Conservation (phyloP, 1,140 invertebrate genomes). For the Drosophila tristis region DNA sequence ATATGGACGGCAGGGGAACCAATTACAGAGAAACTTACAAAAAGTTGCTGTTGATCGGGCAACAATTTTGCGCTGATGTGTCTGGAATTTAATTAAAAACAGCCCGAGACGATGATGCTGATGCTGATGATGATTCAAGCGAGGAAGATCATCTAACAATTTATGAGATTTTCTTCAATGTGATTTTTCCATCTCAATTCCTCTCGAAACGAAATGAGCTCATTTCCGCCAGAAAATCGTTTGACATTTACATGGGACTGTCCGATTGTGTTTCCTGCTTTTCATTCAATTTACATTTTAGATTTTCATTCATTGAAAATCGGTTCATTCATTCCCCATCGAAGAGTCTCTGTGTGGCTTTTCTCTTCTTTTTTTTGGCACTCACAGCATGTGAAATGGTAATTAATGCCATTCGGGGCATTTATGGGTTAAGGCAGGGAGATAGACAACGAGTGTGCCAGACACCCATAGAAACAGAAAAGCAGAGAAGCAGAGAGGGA, state of each 20-base stretch:
- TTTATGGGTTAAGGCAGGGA: slow-evolving; percentile 70
- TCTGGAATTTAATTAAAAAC: slow-evolving; percentile 80
- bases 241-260: slow-evolving; percentile 60
- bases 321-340: slow-evolving; percentile 63
- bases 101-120: slow-evolving; percentile 11
- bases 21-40: slow-evolving; percentile 72
- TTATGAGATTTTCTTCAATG: slow-evolving; percentile 55
- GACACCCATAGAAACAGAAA: too few relatives aligned
- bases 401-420: slow-evolving; percentile 69
- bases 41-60: slow-evolving; percentile 53
- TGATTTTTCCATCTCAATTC: slow-evolving; percentile 35
- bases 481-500: background rate
- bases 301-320: slow-evolving; percentile 70
- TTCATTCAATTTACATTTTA: slow-evolving; percentile 41
- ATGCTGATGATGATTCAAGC: background rate
- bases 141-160: slow-evolving; percentile 52
- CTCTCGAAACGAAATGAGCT: slow-evolving; percentile 62
- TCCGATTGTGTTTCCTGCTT: slow-evolving; percentile 58
- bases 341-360: slow-evolving; percentile 9
- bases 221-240: slow-evolving; percentile 71
- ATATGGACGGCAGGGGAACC: slow-evolving; percentile 29
- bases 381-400: slow-evolving; percentile 76
- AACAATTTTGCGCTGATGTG: slow-evolving; percentile 43
- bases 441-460: background rate
- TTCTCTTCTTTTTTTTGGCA: slow-evolving; percentile 58